Percentiles rank a stretch among this genome's conserved stretches.
phyloP scores from a whole-genome alignment of 2,888 invertebrate genomes.

The Leucania comma region DNA sequence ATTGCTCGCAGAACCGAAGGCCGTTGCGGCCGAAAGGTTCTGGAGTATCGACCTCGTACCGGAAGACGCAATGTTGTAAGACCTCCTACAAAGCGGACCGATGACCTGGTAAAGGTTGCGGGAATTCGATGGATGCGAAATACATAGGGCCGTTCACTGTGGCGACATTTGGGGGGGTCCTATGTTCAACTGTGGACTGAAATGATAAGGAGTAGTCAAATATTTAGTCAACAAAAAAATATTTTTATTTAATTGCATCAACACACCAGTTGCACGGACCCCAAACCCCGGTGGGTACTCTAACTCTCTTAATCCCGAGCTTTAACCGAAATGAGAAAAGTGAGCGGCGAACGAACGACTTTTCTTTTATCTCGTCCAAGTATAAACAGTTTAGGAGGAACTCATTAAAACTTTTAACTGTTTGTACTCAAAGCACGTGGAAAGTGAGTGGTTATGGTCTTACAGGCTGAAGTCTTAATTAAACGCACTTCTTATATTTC shows the following conservation, averaged over 20 bases:
- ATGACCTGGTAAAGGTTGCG: too few relatives aligned
- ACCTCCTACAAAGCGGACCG: too few relatives aligned
- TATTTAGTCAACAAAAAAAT: not conserved
- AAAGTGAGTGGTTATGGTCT: constrained; percentile 60
- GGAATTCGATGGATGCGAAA: too few relatives aligned
- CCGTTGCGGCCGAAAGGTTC: too few relatives aligned
- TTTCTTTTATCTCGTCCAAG: constrained; percentile 66
- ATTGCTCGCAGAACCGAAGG: too few relatives aligned
- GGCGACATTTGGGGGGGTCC: too few relatives aligned
- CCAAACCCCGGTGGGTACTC: constrained; percentile 22
- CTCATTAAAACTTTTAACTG: constrained; percentile 81
- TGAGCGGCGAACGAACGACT: constrained; percentile 18
- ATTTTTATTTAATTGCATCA: not conserved
- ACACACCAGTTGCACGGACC: constrained; percentile 42
- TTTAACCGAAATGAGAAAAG: constrained; percentile 53
- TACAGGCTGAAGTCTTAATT: constrained; percentile 51
- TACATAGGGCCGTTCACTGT: too few relatives aligned
- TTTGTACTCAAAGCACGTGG: constrained; percentile 66
- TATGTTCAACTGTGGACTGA: too few relatives aligned
- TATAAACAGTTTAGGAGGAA: constrained; percentile 74
- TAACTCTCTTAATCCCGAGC: constrained; percentile 33
- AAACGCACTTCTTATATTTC: constrained; percentile 41
- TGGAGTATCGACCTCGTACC: too few relatives aligned
- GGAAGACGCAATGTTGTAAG: too few relatives aligned
- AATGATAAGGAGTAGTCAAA: not conserved